Percentiles rank a stretch among this genome's conserved stretches.
phyloP scores from a whole-genome alignment of 2,113 vertebrate genomes.

The Poecile atricapillus region DNA sequence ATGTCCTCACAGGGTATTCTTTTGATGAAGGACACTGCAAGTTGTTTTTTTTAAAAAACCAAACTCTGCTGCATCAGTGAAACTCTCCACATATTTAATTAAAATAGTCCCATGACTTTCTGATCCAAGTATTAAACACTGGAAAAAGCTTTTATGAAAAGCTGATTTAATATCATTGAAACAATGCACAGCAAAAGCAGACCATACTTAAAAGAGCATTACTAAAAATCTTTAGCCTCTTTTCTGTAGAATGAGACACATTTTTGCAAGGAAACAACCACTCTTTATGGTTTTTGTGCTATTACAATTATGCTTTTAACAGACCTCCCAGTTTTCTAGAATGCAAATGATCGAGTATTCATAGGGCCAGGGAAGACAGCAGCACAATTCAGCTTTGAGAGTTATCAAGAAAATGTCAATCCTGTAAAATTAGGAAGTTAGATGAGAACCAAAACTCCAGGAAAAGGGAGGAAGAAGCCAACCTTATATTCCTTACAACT shows the following conservation, averaged over 20 bases:
- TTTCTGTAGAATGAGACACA: neutral
- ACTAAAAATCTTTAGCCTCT: neutral
- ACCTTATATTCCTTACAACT: neutral
- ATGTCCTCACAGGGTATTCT: neutral
- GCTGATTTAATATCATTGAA: neutral
- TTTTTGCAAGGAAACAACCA: neutral
- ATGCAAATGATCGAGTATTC: neutral
- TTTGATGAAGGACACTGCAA: neutral
- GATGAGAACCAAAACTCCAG: neutral
- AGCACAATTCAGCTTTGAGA: neutral
- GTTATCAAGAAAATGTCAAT: neutral
- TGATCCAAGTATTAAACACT: neutral
- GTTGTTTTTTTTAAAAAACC: neutral
- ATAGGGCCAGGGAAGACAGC: neutral
- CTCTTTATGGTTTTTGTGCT: neutral
- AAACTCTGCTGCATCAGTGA: neutral
- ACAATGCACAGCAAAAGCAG: neutral
- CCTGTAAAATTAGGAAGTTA: neutral
- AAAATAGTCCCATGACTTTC: neutral
- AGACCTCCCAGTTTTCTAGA: neutral
- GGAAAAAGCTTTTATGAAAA: neutral
- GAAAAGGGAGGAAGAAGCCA: neutral
- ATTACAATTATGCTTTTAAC: neutral
- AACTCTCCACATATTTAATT: neutral
- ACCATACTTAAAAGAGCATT: neutral